These are phyloP conservation scores for Pomatorhinus ruficollis DNA, from an alignment of 2,113 vertebrate species.

Conservation along the genomic window DNA sequence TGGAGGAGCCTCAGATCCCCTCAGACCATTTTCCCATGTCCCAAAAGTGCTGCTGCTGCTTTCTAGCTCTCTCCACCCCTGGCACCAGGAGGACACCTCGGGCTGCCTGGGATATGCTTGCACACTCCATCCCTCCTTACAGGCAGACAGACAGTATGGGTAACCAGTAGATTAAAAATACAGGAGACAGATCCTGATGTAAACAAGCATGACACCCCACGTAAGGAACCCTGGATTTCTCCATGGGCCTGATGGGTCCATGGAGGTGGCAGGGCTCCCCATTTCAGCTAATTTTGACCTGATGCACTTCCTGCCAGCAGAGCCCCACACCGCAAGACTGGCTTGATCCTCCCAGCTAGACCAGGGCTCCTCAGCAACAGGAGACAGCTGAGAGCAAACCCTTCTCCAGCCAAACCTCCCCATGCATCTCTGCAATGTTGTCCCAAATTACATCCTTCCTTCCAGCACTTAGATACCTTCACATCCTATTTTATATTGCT, in stretches of 20 bases:
- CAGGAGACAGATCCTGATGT: background rate
- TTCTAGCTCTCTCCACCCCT: background rate
- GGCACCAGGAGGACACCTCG: rapidly evolving
- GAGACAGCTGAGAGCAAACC: background rate
- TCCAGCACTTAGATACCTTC: background rate
- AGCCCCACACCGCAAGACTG: background rate
- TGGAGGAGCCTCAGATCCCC: background rate
- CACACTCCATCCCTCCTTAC: background rate
- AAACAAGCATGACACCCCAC: background rate
- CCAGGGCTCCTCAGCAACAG: background rate
- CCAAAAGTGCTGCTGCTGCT: background rate
- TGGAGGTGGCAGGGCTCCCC: background rate
- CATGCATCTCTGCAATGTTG: background rate
- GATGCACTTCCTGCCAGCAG: background rate
- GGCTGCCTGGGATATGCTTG: background rate
- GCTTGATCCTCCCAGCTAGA: background rate
- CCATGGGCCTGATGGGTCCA: background rate
- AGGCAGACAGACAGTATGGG: background rate
- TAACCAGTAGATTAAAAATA: background rate
- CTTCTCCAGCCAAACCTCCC: background rate
- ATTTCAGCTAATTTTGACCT: background rate
- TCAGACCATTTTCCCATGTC: background rate
- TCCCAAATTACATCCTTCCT: background rate
- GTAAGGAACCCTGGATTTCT: background rate
- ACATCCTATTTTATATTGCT: background rate